Evolutionary conservation across 2,888 invertebrate species (phyloP).

Genomic region (Cantharis flavilabris): DNA sequence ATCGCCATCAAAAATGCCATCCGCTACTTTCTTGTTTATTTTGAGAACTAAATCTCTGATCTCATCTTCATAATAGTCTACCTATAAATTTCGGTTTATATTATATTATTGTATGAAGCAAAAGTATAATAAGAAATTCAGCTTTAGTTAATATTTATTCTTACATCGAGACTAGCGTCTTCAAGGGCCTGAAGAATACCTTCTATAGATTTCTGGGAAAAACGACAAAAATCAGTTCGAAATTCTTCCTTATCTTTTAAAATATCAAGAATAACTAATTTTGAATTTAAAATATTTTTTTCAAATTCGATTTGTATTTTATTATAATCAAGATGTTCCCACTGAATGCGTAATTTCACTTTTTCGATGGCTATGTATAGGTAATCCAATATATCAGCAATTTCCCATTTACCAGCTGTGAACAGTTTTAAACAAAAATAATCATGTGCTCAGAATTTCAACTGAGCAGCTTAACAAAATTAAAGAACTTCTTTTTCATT

Average conservation of each 20-base stretch:
- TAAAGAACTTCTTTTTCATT: too few species aligned
- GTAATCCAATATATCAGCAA: background rate
- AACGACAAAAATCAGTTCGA: background rate
- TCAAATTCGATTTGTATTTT: too few species aligned
- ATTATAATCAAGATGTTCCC: background rate
- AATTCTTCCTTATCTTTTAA: background rate
- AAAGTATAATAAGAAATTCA: too few species aligned
- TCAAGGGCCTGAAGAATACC: background rate
- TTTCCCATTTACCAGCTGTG: background rate
- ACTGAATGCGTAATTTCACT: background rate
- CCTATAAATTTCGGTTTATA: too few species aligned
- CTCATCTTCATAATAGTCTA: too few species aligned
- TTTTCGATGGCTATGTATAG: background rate
- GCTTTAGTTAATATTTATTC: background rate
- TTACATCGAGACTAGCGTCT: background rate
- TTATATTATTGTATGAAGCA: too few species aligned
- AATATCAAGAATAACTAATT: background rate
- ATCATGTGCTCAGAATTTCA: too few species aligned
- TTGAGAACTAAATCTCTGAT: too few species aligned
- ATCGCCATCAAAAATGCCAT: too few species aligned
- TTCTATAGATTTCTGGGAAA: background rate
- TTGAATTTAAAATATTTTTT: background rate
- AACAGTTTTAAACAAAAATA: background rate
- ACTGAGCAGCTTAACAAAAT: too few species aligned
- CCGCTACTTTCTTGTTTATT: too few species aligned